These are phyloP conservation scores for Clarias pachynema DNA, from an alignment of 2,797 vertebrate genomes.

Conservation along the genomic window DNA sequence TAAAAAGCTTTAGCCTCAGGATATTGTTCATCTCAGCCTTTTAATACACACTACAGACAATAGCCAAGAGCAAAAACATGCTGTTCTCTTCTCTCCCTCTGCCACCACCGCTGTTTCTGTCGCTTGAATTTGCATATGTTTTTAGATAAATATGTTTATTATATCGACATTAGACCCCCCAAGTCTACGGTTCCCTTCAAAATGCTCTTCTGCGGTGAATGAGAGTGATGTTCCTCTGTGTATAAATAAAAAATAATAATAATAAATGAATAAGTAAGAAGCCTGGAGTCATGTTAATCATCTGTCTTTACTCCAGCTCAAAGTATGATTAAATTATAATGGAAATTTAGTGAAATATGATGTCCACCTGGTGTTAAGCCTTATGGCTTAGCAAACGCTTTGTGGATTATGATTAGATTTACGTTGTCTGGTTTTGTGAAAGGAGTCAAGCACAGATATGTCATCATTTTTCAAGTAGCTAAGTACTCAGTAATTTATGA, in stretches of 20 bases:
- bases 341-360: neutral
- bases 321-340: neutral
- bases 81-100: neutral
- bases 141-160: neutral
- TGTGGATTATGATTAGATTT: neutral
- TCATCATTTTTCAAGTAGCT: neutral
- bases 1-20: constrained; percentile 27
- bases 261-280: constrained; percentile 1
- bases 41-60: neutral
- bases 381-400: neutral
- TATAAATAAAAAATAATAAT: neutral
- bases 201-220: neutral
- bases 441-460: neutral
- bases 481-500: neutral
- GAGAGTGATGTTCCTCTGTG: neutral
- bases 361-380: neutral
- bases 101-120: no score
- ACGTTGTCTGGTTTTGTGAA: neutral
- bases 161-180: neutral
- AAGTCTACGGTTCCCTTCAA: neutral
- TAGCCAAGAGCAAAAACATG: neutral
- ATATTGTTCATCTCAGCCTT: constrained; percentile 10
- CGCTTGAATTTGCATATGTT: neutral
- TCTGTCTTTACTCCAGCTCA: neutral
- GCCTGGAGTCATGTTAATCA: neutral